Percentiles rank a stretch among this genome's conserved stretches.
Conservation (phyloP, 2,113 vertebrate genomes). For the Macaca mulatta region DNA sequence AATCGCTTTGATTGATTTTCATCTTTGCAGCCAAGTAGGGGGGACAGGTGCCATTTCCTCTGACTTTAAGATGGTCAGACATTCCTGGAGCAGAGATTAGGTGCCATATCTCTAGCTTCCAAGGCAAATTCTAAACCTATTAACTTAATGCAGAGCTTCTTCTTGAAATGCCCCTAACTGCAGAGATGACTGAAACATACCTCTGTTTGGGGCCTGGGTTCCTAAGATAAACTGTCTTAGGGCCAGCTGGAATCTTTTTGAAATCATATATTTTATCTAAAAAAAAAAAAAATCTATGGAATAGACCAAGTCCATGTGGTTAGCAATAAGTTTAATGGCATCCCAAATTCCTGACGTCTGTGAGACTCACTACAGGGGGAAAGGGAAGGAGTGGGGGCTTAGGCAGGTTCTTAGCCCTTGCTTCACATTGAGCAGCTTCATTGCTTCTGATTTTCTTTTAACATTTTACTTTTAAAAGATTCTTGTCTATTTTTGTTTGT, state of each 20-base stretch:
- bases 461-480: background rate
- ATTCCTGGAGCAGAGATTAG: background rate
- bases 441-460: background rate
- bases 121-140: background rate
- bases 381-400: rapidly evolving
- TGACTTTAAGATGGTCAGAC: background rate
- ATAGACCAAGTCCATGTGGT: no score
- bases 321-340: background rate
- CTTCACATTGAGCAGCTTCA: background rate
- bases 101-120: background rate
- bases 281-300: background rate
- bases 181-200: background rate
- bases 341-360: background rate
- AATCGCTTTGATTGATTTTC: slow-evolving; percentile 66
- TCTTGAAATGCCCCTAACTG: background rate
- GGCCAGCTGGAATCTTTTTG: background rate
- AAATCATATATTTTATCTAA: background rate
- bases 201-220: background rate
- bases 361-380: background rate
- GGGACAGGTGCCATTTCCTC: slow-evolving; percentile 38
- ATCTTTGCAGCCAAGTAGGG: background rate
- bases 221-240: background rate
- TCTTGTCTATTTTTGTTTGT: background rate
- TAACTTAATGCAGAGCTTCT: background rate
- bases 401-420: background rate